Conservation (phyloP, 2,888 invertebrate species). For the Ceriagrion tenellum region DNA sequence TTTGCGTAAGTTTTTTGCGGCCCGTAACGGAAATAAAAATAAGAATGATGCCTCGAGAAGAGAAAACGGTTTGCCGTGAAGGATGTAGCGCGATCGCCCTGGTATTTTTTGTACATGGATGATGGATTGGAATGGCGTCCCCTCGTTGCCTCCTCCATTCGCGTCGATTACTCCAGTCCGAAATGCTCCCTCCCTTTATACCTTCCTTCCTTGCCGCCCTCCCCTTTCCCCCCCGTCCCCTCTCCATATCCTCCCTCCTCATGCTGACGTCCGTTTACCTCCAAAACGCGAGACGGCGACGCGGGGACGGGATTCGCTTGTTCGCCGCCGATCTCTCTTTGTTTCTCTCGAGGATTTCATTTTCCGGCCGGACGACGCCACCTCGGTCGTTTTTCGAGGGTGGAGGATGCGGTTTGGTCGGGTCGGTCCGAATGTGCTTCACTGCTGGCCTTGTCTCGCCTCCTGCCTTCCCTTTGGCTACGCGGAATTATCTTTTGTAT, state of each 20-base stretch:
- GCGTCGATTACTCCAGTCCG: neutral
- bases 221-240: neutral
- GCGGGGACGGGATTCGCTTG: neutral
- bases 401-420: neutral
- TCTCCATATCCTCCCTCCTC: neutral
- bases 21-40: too few relatives aligned
- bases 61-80: neutral
- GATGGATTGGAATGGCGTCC: neutral
- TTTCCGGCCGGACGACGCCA: neutral
- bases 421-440: neutral
- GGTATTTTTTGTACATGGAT: neutral
- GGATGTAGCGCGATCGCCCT: neutral
- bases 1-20: neutral
- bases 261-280: neutral
- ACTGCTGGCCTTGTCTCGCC: neutral
- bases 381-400: neutral
- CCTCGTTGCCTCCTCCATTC: neutral
- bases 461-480: neutral
- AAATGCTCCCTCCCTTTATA: neutral
- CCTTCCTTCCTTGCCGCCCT: neutral
- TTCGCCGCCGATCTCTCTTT: neutral
- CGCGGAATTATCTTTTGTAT: too few relatives aligned
- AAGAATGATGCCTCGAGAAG: neutral
- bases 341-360: neutral
- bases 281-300: neutral